A percentile compares a stretch with the other conserved stretches of the same genome.
These are phyloP conservation scores for Andrena haemorrhoa DNA, from an alignment of 2,888 invertebrate genomes.

Conservation along the genomic window DNA sequence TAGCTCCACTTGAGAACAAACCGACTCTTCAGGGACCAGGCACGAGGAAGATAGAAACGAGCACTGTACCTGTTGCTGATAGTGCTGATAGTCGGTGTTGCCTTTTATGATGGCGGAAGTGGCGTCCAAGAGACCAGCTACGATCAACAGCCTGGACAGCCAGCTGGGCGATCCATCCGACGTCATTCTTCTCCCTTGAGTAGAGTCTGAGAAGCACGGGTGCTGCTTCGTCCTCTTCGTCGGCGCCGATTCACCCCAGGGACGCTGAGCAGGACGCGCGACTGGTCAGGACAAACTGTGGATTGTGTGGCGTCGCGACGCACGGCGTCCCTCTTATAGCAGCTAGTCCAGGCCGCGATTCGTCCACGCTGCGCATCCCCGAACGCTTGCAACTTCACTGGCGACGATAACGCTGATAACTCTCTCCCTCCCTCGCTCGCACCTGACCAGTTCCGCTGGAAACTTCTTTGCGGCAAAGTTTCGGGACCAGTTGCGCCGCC, in stretches of 20 bases:
- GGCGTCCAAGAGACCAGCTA: conserved; percentile 21
- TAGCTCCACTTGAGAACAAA: too few relatives aligned
- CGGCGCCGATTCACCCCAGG: neutral
- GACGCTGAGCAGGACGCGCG: conserved; percentile 19
- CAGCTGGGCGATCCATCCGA: conserved; percentile 1
- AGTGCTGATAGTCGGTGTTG: conserved; percentile 55
- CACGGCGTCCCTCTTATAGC: conserved; percentile 77
- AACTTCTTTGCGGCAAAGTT: neutral
- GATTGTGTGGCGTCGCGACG: conserved; percentile 77
- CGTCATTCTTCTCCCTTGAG: neutral
- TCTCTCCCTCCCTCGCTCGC: neutral
- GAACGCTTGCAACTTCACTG: conserved; percentile 41
- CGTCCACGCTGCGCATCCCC: conserved; percentile 74
- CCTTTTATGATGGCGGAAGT: conserved; percentile 44
- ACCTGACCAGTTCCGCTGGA: neutral
- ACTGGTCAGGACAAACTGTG: conserved; percentile 65
- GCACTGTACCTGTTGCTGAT: conserved; percentile 75
- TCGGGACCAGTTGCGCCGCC: neutral
- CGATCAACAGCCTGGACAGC: conserved; percentile 16
- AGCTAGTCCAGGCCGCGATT: conserved; percentile 69
- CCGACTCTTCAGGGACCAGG: neutral
- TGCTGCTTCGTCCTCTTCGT: conserved; percentile 1
- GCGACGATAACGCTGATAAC: conserved; percentile 59
- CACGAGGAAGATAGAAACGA: neutral
- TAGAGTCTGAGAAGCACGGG: neutral